Base-by-base conservation (phyloP, 2,888 invertebrate species). In the Lasioglossum figueresi region DNA sequence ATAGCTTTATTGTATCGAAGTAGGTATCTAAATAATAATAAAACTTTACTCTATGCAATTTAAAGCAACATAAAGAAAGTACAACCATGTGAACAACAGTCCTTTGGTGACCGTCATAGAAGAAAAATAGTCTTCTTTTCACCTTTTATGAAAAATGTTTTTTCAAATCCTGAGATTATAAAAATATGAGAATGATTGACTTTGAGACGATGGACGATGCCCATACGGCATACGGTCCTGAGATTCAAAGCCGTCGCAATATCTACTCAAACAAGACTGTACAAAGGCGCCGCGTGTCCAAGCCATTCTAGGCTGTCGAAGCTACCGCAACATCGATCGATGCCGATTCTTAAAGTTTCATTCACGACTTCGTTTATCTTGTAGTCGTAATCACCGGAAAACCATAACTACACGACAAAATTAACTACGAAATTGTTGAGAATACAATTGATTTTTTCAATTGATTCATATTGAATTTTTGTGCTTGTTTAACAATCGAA, bases 331-430 rank as follows among this genome's bases (percentile, higher is more conserved):
- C 16, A 63, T 63, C 63, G 63, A 63, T 63, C 63, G 63, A 63
- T 63, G 63, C 63, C 63, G 31, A 63, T 63, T 63, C 63, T 63
- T 63, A 63, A 16, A 63, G 63, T 63, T 31, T 63, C n/a, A 63
- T 63, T 63, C 19, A 19, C 31, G 1, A 63, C 19, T 34, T 63
- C 8, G 63, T 34, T 31, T 31, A 31, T 63, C 31, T 8, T 19
- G 56, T n/a, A n/a, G 8, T n/a, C 10, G n/a, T n/a, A 56, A 56
- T n/a, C 10, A 4, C 56, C n/a, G 27, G 16, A 16, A 31, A 31
- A 63, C 31, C 6, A 56, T n/a, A 56, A n/a, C n/a, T n/a, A 59
- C 59, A 8, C 14, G 5, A 59, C 14, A 59, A 5, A 16, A 59
- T 59, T 59, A 1, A 27, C 5, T 5, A 27, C 1, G 16, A 63